Evolutionary conservation across 2,113 vertebrate genomes (phyloP), one percentile per base, ranked within the genome.

Genomic region (Ceuthmochares aereus): DNA sequence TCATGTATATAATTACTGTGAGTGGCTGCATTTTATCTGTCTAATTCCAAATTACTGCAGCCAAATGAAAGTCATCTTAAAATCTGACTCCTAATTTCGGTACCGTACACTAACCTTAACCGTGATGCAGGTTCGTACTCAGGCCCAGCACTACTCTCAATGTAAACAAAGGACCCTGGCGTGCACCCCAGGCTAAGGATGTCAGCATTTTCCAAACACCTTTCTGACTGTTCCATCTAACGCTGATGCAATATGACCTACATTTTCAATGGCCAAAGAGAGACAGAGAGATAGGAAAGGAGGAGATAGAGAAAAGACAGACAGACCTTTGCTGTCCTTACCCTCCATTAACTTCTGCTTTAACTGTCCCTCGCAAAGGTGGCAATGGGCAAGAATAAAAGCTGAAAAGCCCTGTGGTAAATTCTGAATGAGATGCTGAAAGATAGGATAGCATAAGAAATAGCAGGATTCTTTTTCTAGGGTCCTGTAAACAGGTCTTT

Each of bases 181-280:
- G 95, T 90, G 96, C 95, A 97, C 96, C 94, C 93, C 88, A 51
- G 96, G 97, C 97, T 97, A 97, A 97, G 95, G 97, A 96, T 97
- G 97, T 97, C 97, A 97, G 96, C 94, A 97, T 96, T 98, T 97
- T 97, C 96, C 95, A 97, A 97, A 97, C 96, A 98, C 98, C 97
- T 98, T 98, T 98, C 98, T 98, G 97, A 96, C 97, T 85, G 62
- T 97, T 97, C 95, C 96, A 96, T 97, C 97, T 90, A 94, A 88
- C 77, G 47, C 96, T 98, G 98, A 98, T 98, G 98, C 98, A 98
- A 98, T 97, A 79, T 98, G 98, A 98, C 98, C 98, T 98, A 98
- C 98, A 98, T 98, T 98, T 96, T 95, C 97, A 96, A 95, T 45
- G 97, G 97, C 96, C 97, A 98, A 88, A 98, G 98, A 98, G 97